A percentile compares a stretch with the other conserved stretches of the same genome.
Conservation (phyloP, 2,888 invertebrate species). For the Spilosoma lubricipeda region DNA sequence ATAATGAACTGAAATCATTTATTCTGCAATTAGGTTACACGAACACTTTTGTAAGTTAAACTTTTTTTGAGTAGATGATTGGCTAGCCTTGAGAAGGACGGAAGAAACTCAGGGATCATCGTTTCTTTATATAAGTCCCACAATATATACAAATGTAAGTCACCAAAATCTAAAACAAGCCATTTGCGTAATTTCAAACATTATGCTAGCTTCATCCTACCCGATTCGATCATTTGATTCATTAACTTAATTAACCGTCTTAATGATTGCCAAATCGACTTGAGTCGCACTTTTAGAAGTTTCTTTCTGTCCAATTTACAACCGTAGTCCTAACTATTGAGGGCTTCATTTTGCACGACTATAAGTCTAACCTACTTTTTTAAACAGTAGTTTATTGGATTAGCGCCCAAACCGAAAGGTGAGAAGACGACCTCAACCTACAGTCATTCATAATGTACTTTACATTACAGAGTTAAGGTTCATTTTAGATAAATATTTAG, state of each 20-base stretch:
- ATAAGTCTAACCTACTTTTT: background rate
- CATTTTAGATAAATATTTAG: conserved; percentile 5
- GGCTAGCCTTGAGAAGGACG: too few relatives aligned
- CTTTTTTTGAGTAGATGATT: too few relatives aligned
- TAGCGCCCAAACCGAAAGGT: background rate
- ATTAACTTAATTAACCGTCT: background rate
- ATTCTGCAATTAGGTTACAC: too few relatives aligned
- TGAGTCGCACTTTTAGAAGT: background rate
- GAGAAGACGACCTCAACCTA: background rate
- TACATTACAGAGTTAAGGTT: conserved; percentile 5
- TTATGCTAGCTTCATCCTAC: background rate
- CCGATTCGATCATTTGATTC: background rate
- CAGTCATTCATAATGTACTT: background rate
- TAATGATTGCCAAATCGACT: background rate
- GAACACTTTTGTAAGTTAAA: too few relatives aligned
- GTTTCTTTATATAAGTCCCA: too few relatives aligned
- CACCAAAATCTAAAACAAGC: too few relatives aligned
- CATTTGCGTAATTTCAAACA: background rate
- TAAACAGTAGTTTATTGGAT: background rate
- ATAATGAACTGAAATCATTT: too few relatives aligned
- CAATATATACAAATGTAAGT: too few relatives aligned
- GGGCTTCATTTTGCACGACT: background rate
- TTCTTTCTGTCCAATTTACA: background rate
- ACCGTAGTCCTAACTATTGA: background rate
- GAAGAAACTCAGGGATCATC: too few relatives aligned